phyloP scores from a whole-genome alignment of 2,113 vertebrate genomes.

The Grammomys dolichurus region DNA sequence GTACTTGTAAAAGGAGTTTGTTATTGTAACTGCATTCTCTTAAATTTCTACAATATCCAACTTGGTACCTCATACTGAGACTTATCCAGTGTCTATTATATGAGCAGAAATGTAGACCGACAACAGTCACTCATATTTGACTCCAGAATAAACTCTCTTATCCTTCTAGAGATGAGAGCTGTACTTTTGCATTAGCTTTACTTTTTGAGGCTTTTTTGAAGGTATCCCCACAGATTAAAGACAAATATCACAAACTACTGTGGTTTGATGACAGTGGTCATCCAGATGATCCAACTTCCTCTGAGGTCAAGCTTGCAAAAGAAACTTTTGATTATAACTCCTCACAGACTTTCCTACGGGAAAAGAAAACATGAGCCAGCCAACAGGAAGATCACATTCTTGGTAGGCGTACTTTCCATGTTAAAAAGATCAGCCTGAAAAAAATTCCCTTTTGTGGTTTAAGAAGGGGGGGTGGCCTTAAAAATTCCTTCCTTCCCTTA shows the following conservation, averaged over 20 bases:
- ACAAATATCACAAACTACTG: neutral
- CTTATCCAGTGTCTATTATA: neutral
- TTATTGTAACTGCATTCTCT: neutral
- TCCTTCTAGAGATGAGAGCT: neutral
- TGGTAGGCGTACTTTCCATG: neutral
- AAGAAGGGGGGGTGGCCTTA: neutral
- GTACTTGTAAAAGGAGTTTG: slow-evolving; percentile 29
- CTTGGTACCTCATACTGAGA: neutral
- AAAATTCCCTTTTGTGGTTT: neutral
- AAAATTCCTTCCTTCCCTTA: neutral
- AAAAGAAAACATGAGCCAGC: slow-evolving; percentile 18
- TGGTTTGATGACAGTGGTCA: neutral
- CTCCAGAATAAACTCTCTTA: neutral
- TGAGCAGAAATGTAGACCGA: slow-evolving; percentile 17
- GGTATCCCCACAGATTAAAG: neutral
- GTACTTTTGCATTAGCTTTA: too few relatives aligned
- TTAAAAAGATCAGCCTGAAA: slow-evolving; percentile 1
- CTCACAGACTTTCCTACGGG: neutral
- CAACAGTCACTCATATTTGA: neutral
- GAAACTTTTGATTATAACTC: neutral
- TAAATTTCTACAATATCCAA: neutral
- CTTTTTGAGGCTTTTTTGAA: neutral
- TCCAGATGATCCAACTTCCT: neutral
- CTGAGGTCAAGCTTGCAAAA: slow-evolving; percentile 28
- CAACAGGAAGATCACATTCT: neutral